These are phyloP conservation scores for Himalopsyche phryganea DNA, from an alignment of 1,140 invertebrate genomes.

Conservation along the genomic window DNA sequence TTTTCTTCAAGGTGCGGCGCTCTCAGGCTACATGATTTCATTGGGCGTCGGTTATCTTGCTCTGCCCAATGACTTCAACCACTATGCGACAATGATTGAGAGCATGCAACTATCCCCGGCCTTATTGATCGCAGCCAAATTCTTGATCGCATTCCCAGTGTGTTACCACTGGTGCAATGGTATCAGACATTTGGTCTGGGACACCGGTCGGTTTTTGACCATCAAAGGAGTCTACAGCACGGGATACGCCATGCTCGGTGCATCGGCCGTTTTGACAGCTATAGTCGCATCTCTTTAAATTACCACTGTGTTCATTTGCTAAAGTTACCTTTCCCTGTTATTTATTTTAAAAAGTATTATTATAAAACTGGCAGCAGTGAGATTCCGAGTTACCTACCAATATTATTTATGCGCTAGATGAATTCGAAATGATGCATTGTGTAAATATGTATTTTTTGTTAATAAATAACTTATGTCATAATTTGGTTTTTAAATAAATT, in stretches of 20 bases:
- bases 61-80: constrained; percentile 54
- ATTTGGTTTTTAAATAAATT: constrained; percentile 25
- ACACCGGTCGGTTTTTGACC: constrained; percentile 64
- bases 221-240: constrained; percentile 69
- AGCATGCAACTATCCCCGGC: constrained; percentile 53
- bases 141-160: constrained; percentile 59
- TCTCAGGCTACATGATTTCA: constrained; percentile 53
- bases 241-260: constrained; percentile 60
- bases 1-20: constrained; percentile 52
- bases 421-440: constrained; percentile 5
- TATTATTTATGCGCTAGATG: constrained; percentile 5
- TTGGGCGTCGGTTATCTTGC: constrained; percentile 54
- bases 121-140: constrained; percentile 52
- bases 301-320: not conserved
- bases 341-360: not conserved
- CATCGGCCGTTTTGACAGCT: constrained; percentile 42
- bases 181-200: constrained; percentile 71
- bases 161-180: constrained; percentile 68
- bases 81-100: constrained; percentile 56
- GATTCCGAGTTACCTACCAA: not conserved
- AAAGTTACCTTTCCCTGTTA: not conserved
- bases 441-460: not conserved
- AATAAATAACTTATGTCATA: not conserved
- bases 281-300: constrained; percentile 46
- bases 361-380: not conserved